Evolutionary conservation across 2,113 vertebrate species (phyloP).

Genomic region (Hydropotes inermis): DNA sequence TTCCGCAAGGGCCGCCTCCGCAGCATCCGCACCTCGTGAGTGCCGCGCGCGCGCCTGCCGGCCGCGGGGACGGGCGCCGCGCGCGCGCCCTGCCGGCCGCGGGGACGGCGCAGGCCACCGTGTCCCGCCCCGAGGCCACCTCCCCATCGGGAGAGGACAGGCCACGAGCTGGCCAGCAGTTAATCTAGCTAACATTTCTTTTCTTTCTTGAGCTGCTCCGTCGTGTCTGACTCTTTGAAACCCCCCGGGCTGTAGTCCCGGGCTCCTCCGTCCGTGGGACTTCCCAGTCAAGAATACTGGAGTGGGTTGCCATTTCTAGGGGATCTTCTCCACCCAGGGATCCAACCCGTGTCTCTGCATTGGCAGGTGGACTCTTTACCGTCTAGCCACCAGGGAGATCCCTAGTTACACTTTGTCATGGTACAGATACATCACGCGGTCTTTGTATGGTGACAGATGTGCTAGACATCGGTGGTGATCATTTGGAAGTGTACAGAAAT

Average conservation of each 20-base stretch:
- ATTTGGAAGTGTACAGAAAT: background rate
- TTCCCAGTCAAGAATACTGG: background rate
- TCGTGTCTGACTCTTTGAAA: background rate
- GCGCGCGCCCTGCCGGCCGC: no score
- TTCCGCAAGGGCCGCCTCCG: slow-evolving; percentile 49
- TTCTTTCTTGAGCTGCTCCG: background rate
- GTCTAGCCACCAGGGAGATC: background rate
- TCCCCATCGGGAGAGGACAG: background rate
- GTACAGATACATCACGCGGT: background rate
- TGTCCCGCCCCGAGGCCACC: background rate
- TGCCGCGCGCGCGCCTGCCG: background rate
- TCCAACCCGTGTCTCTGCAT: background rate
- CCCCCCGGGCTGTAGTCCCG: background rate
- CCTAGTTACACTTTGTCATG: background rate
- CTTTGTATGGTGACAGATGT: background rate
- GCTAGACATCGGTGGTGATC: background rate
- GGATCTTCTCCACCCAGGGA: background rate
- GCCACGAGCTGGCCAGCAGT: background rate
- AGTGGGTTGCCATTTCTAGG: background rate
- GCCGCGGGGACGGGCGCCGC: background rate
- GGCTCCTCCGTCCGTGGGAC: background rate
- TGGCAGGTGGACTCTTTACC: background rate
- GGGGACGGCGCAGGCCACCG: background rate
- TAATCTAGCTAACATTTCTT: background rate
- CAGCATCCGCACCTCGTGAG: slow-evolving; percentile 58